Evolutionary conservation across 2,888 invertebrate species (phyloP).

Genomic region (Dascillus cervinus): DNA sequence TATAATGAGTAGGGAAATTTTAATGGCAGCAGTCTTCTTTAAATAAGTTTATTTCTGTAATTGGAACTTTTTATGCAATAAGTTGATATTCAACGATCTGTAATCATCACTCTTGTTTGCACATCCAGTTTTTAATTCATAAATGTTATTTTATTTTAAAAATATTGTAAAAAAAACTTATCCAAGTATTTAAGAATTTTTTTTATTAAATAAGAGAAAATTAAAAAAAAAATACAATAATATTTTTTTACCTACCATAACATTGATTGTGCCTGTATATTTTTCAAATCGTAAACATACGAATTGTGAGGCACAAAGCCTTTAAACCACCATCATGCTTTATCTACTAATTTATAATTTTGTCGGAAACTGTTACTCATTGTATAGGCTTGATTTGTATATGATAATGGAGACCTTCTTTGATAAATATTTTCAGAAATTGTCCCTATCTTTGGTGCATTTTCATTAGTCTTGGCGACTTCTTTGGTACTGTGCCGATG

Average conservation of each 20-base stretch:
- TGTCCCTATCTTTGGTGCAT: conserved; percentile 5
- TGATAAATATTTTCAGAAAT: conserved; percentile 18
- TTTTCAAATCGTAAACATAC: conserved; percentile 39
- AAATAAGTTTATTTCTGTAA: too few relatives aligned
- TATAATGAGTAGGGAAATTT: too few relatives aligned
- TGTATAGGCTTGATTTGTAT: conserved; percentile 38
- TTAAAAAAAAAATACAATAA: too few relatives aligned
- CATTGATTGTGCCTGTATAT: conserved; percentile 53
- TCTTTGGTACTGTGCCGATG: conserved; percentile 43
- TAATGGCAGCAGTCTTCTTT: too few relatives aligned
- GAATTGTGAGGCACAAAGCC: conserved; percentile 27
- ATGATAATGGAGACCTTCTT: conserved; percentile 26
- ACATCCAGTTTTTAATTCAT: too few relatives aligned
- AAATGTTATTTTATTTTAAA: too few relatives aligned
- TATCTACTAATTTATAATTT: conserved; percentile 36
- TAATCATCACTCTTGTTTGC: too few relatives aligned
- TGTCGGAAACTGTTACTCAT: conserved; percentile 36
- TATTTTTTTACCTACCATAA: conserved; percentile 45
- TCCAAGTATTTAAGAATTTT: too few relatives aligned
- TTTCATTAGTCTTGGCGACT: conserved; percentile 3
- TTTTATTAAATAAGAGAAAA: too few relatives aligned
- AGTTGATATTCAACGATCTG: too few relatives aligned
- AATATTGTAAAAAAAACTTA: too few relatives aligned
- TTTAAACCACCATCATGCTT: conserved; percentile 37
- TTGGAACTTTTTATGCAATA: too few relatives aligned